These are phyloP conservation scores for Pseudanteris insignis DNA, from an alignment of 2,888 invertebrate genomes.

Conservation along the genomic window DNA sequence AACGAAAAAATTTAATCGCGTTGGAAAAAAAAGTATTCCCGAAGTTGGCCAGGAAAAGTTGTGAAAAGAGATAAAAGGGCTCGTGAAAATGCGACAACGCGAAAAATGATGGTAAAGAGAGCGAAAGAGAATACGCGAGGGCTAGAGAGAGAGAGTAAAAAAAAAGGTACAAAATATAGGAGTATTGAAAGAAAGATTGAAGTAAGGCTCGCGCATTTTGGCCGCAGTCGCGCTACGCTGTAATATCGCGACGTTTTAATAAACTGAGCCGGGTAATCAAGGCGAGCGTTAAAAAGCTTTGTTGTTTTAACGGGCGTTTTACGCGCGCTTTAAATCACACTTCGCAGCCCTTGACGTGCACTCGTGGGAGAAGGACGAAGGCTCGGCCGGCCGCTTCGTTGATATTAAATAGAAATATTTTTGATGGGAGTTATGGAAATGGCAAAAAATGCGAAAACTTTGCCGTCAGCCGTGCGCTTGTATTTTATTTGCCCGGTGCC, in stretches of 20 bases:
- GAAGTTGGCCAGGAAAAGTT: too few species aligned
- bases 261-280: constrained; percentile 65
- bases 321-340: constrained; percentile 65
- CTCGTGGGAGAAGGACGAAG: constrained; percentile 39
- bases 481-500: constrained; percentile 45
- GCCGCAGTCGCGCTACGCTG: constrained; percentile 28
- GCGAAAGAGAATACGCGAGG: too few species aligned
- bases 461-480: constrained; percentile 43
- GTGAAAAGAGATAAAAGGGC: too few species aligned
- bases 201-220: neutral
- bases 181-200: neutral
- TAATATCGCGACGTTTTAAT: constrained; percentile 64
- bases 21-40: too few species aligned
- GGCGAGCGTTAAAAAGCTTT: constrained; percentile 63
- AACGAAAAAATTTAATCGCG: too few species aligned
- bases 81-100: too few species aligned
- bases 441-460: constrained; percentile 64
- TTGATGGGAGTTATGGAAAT: constrained; percentile 60
- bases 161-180: too few species aligned
- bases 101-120: too few species aligned
- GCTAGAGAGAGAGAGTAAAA: too few species aligned
- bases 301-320: constrained; percentile 65
- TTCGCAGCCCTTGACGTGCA: constrained; percentile 48
- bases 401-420: constrained; percentile 62
- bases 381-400: constrained; percentile 35